Percentiles rank a stretch among this genome's conserved stretches.
Evolutionary conservation across 2,113 vertebrate species (phyloP).

Genomic region (Lagenorhynchus albirostris): DNA sequence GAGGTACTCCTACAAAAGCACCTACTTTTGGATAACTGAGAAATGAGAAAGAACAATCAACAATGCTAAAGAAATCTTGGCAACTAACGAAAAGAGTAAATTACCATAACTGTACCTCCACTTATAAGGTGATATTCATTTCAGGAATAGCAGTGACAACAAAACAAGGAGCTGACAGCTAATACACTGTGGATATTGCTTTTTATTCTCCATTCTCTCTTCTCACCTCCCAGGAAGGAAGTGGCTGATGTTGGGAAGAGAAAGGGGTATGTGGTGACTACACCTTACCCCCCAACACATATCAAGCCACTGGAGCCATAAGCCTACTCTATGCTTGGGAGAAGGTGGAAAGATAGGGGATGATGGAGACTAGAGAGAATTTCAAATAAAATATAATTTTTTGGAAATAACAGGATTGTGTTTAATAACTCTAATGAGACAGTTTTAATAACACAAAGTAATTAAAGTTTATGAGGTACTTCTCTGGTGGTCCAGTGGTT

Average conservation of each 20-base stretch:
- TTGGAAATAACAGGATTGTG: neutral
- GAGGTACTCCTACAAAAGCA: neutral
- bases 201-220: neutral
- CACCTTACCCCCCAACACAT: neutral
- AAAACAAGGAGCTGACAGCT: neutral
- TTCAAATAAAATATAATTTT: neutral
- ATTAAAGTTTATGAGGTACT: neutral
- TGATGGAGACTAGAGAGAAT: neutral
- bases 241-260: neutral
- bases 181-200: too few species aligned
- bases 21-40: neutral
- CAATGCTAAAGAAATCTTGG: neutral
- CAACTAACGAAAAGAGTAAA: neutral
- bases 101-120: neutral
- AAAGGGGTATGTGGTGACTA: neutral
- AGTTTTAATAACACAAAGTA: neutral
- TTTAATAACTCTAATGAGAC: neutral
- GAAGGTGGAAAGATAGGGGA: rapidly evolving
- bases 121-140: neutral
- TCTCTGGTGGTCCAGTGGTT: too few species aligned
- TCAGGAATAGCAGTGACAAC: neutral
- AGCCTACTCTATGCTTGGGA: neutral
- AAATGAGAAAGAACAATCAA: neutral
- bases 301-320: neutral
- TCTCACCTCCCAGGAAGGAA: neutral